phyloP scores from a whole-genome alignment of 1,140 invertebrate species.

The Batillaria attramentaria region DNA sequence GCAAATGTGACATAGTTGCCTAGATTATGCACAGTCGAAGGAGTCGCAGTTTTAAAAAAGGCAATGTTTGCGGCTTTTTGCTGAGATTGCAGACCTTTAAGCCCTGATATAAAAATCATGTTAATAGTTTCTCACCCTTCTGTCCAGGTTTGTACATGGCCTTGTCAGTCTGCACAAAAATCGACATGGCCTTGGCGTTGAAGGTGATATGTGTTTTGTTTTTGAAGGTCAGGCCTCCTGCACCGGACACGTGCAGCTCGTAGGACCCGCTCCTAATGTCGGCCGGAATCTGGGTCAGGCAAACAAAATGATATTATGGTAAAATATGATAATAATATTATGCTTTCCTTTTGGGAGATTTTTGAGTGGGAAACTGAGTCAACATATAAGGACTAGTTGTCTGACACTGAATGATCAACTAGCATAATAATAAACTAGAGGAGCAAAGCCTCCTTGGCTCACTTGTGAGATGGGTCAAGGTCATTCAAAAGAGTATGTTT shows the following conservation, averaged over 20 bases:
- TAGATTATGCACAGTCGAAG: too few species aligned
- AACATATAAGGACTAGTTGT: background rate
- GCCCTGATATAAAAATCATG: too few species aligned
- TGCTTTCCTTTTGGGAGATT: background rate
- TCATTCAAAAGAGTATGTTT: too few species aligned
- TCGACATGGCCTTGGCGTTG: constrained; percentile 50
- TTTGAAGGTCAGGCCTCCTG: constrained; percentile 51
- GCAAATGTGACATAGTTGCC: too few species aligned
- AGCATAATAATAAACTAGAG: too few species aligned
- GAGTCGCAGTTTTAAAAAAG: too few species aligned
- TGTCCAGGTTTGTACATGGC: constrained; percentile 68
- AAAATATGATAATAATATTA: background rate
- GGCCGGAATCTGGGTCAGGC: constrained; percentile 47
- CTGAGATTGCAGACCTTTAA: too few species aligned
- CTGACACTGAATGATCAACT: background rate
- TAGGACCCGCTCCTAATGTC: constrained; percentile 44
- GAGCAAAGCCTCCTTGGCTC: too few species aligned
- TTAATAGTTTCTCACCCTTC: constrained; percentile 56
- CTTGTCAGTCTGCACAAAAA: constrained; percentile 67
- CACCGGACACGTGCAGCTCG: constrained; percentile 51
- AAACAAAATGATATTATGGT: background rate
- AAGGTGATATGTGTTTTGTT: constrained; percentile 50
- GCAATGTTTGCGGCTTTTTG: too few species aligned
- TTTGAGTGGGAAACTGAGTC: background rate
- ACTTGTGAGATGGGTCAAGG: too few species aligned